Evolutionary conservation across 1,140 invertebrate species (phyloP).

Genomic region (Apis florea): DNA sequence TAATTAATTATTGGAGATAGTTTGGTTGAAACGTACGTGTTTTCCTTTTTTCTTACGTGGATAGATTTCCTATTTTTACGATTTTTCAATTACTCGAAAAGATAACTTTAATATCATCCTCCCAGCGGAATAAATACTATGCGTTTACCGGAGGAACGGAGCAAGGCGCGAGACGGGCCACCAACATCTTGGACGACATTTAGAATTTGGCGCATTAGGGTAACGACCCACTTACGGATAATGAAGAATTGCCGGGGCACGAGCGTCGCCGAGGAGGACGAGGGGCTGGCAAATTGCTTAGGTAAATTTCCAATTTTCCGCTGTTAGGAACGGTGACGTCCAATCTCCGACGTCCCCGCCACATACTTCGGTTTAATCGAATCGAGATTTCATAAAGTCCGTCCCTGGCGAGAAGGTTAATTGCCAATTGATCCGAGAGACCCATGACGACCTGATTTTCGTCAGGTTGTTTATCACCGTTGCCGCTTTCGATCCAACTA

Average conservation of each 20-base stretch:
- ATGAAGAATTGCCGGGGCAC: constrained; percentile 54
- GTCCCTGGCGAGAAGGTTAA: constrained; percentile 54
- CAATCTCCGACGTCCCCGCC: constrained; percentile 51
- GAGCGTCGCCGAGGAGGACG: constrained; percentile 27
- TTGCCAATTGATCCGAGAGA: constrained; percentile 66
- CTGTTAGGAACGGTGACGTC: constrained; percentile 54
- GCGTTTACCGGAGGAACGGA: neutral
- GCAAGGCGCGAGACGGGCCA: neutral
- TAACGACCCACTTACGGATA: constrained; percentile 58
- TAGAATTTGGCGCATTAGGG: constrained; percentile 25
- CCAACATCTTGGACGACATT: neutral
- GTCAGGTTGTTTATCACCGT: constrained; percentile 44
- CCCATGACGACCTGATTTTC: constrained; percentile 46
- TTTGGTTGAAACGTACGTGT: no score
- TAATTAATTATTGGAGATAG: neutral
- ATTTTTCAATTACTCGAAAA: no score
- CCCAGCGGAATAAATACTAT: no score
- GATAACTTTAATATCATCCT: no score
- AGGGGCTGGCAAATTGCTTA: constrained; percentile 62
- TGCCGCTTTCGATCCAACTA: neutral
- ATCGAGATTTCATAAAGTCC: constrained; percentile 67
- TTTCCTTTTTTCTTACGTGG: no score
- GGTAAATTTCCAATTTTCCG: constrained; percentile 69
- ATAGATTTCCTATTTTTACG: no score
- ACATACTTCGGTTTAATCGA: constrained; percentile 65